Evolutionary conservation across 2,888 invertebrate genomes (phyloP).

Genomic region (Calameuta pallipes): DNA sequence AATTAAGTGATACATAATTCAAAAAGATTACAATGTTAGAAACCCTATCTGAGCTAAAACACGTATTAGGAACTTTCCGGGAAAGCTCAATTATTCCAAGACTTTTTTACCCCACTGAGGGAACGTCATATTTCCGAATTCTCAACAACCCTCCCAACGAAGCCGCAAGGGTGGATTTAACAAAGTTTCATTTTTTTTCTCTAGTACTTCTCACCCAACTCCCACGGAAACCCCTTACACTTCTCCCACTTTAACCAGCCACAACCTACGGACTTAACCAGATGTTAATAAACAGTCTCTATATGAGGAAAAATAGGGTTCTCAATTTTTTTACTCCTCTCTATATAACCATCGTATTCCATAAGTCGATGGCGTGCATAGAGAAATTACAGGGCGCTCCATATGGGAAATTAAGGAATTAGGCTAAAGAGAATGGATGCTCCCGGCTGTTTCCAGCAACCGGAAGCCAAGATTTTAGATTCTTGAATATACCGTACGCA

Average conservation of each 20-base stretch:
- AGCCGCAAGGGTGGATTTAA: neutral
- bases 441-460: slow-evolving; percentile 21
- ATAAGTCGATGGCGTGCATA: neutral
- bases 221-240: slow-evolving; percentile 43
- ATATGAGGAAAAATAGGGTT: neutral
- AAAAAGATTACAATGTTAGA: neutral
- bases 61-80: neutral
- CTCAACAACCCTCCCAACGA: neutral
- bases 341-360: neutral
- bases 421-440: neutral
- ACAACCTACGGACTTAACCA: slow-evolving; percentile 30
- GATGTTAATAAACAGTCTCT: slow-evolving; percentile 30
- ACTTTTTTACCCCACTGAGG: neutral
- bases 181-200: neutral
- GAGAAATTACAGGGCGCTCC: neutral
- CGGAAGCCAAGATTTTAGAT: slow-evolving; percentile 54
- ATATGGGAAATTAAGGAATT: slow-evolving; percentile 2
- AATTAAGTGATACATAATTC: neutral
- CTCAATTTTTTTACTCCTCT: neutral
- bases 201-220: slow-evolving; percentile 17
- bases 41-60: neutral
- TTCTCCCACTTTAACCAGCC: slow-evolving; percentile 35
- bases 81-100: neutral
- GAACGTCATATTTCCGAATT: neutral
- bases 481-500: slow-evolving; percentile 34